Evolutionary conservation across 2,797 vertebrate species (phyloP), one percentile per base, ranked within the genome.

Genomic region (Microchirus variegatus): DNA sequence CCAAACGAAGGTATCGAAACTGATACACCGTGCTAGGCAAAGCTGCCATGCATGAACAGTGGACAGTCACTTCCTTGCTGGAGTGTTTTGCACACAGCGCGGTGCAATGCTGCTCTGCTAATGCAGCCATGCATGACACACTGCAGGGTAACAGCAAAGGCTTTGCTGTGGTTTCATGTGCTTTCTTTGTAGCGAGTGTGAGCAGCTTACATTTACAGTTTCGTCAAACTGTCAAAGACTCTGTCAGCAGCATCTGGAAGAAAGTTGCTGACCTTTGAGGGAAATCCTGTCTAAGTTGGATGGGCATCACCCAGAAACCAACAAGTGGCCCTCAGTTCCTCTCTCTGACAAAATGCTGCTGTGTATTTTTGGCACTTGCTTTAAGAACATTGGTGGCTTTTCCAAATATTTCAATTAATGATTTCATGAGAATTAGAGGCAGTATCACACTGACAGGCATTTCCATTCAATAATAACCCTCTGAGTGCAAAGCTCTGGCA

Each of bases 151-250:
- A 42, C 66, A 51, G 52, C 31, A 46, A 46, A 15, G 2, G 15
- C 82, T 84, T 63, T 77, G 65, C 62, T 84, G 81, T 67, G 84
- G 83, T 87, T 85, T 85, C 51, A 47, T 46, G 35, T 46, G 35
- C 19, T 67, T 47, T 56, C 43, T 22, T 48, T 63, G 8, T 60
- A 44, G 59, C 12, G n/a, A n/a, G 67, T 71, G 70, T 73, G 64
- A 15, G 44, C 14, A 56, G 45, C 49, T 63, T 35, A 17, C 35
- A 36, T 17, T 47, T 12, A 53, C 19, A 60, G 12, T 40, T 65
- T 45, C 37, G 35, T 61, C 44, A 45, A 48, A 59, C 50, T 53
- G 10, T 40, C 40, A 41, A 64, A 43, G 57, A 43, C 9, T 54
- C 37, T 12, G 4, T 1, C 31, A 42, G 6, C 18, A 63, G 36